Evolutionary conservation across 2,797 vertebrate species (phyloP).

Genomic region (Enteromius afrohamiltoni): DNA sequence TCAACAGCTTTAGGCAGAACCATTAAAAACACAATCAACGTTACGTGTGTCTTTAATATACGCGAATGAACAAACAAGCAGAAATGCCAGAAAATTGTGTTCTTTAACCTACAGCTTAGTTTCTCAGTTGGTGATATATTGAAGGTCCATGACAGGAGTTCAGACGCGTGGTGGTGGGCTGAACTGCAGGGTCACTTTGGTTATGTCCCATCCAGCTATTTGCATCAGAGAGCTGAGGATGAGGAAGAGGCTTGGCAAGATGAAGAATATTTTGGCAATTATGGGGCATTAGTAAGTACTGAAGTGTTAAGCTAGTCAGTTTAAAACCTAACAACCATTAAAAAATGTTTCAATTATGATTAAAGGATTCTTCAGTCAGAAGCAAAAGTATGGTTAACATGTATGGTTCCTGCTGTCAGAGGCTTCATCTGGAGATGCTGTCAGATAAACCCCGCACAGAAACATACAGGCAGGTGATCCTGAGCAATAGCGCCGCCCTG

Average conservation of each 20-base stretch:
- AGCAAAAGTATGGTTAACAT: neutral
- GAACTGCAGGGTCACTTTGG: constrained; percentile 73
- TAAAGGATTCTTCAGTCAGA: neutral
- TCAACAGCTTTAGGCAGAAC: neutral
- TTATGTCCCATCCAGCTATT: constrained; percentile 78
- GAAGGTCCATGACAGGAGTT: constrained; percentile 72
- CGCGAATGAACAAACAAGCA: rapidly evolving
- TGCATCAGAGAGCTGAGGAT: constrained; percentile 61
- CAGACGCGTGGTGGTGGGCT: constrained; percentile 84
- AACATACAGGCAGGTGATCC: constrained; percentile 78
- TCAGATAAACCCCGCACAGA: constrained; percentile 81
- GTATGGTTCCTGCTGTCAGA: constrained; percentile 65
- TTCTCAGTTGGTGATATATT: constrained; percentile 77
- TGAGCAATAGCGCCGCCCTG: constrained; percentile 75
- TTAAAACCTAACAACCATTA: neutral
- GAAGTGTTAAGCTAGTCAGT: neutral
- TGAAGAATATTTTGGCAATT: constrained; percentile 83
- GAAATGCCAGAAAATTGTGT: no score
- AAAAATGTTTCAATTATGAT: no score
- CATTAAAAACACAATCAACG: neutral
- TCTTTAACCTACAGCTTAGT: constrained; percentile 63
- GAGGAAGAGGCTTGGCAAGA: constrained; percentile 82
- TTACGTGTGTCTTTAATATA: neutral
- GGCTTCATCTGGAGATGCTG: constrained; percentile 85
- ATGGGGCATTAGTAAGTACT: constrained; percentile 78